Base-by-base conservation (phyloP, 2,113 vertebrate species). In the Grus americana region DNA sequence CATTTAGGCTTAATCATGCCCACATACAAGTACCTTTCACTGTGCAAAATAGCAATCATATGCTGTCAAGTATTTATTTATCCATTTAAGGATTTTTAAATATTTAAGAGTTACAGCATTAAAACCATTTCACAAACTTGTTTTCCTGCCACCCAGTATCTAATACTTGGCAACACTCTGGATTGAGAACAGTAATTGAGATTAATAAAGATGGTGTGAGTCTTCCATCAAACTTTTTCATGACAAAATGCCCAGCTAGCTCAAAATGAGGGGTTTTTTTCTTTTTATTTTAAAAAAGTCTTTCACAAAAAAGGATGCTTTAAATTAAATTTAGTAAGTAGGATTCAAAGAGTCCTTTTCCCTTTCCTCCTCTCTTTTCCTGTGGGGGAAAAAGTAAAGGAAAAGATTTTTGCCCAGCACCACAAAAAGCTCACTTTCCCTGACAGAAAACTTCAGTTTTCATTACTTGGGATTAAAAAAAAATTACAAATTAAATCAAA, bases 11-110 rank as follows among this genome's bases (percentile, higher is more conserved):
- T 94, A 91, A 90, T 81, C 88, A 62, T 85, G 36, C 74, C 30
- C 40, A 59, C 23, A 40, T 79, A 87, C 66, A 93, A 90, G 52
- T 85, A 75, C 40, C 36, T 92, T 96, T 87, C 70, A 87, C 78
- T 34, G n/a, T 81, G 92, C 62, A 90, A 90, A 95, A 72, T 6
- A 73, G 70, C 52, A 82, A 19, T 91, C 70, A 57, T 34, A 70
- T 47, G 57, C 78, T 93, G 74, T 67, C 68, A 84, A 67, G 85
- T 82, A 71, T 88, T 94, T 91, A 62, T 90, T 91, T 96, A 70
- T 76, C 63, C 79, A 82, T 88, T 94, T 94, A 54, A 79, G 63
- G 54, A 86, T 91, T 93, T 62, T 91, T 79, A 84, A 89, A 75
- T 84, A 87, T 81, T 86, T 57, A 75, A 68, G 59, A 91, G n/a